phyloP scores from a whole-genome alignment of 1,140 invertebrate species.

The Hestina assimilis region DNA sequence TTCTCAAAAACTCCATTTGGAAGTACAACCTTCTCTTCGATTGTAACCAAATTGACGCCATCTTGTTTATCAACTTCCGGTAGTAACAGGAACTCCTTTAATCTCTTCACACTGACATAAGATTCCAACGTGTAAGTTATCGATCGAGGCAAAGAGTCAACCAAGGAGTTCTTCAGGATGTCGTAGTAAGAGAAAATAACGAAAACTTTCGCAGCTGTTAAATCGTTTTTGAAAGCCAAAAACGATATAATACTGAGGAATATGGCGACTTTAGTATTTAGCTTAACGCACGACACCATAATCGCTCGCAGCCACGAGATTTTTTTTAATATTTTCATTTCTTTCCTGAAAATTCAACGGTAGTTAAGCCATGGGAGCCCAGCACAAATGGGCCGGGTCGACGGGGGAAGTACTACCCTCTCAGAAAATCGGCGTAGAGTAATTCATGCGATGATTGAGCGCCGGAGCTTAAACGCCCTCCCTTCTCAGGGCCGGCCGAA shows the following conservation, averaged over 20 bases:
- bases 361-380: too few species aligned
- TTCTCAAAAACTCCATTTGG: conserved; percentile 62
- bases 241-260: conserved; percentile 89
- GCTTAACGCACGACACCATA: conserved; percentile 82
- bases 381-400: too few species aligned
- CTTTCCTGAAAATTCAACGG: conserved; percentile 80
- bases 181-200: conserved; percentile 87
- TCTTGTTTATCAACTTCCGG: conserved; percentile 77
- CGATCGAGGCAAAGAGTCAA: conserved; percentile 85
- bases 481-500: too few species aligned
- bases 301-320: conserved; percentile 84
- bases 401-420: too few species aligned
- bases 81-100: conserved; percentile 82
- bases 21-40: conserved; percentile 30
- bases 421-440: too few species aligned
- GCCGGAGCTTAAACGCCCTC: too few species aligned
- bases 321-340: conserved; percentile 83
- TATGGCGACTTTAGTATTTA: conserved; percentile 87
- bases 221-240: conserved; percentile 81
- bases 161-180: conserved; percentile 84
- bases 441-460: too few species aligned
- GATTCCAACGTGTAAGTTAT: conserved; percentile 80
- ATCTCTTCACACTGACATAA: conserved; percentile 83
- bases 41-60: conserved; percentile 51
- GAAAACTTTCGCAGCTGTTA: conserved; percentile 88